phyloP scores from a whole-genome alignment of 2,797 vertebrate species.

The Agapornis canus region DNA sequence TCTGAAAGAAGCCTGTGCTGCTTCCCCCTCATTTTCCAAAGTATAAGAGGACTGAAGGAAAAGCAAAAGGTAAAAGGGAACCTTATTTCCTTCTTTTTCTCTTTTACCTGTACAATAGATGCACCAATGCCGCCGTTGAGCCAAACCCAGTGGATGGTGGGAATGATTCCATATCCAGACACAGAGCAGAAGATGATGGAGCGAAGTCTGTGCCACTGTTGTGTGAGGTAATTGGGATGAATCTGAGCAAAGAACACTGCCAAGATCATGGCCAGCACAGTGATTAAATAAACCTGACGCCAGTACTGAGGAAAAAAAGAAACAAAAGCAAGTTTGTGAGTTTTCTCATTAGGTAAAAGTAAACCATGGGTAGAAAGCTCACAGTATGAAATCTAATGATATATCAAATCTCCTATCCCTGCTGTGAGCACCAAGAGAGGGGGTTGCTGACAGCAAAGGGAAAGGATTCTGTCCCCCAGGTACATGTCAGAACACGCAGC shows the following conservation, averaged over 20 bases:
- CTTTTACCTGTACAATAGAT: conserved; percentile 88
- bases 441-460: neutral
- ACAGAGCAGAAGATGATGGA: conserved; percentile 91
- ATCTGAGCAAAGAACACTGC: conserved; percentile 96
- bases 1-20: neutral
- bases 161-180: conserved; percentile 89
- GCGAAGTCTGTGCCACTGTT: conserved; percentile 91
- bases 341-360: neutral
- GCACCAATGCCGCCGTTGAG: conserved; percentile 88
- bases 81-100: neutral
- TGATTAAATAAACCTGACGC: conserved; percentile 94
- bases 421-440: rapidly evolving
- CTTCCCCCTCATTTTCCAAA: rapidly evolving
- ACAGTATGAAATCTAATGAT: rapidly evolving
- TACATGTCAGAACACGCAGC: neutral
- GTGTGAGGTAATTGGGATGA: conserved; percentile 92
- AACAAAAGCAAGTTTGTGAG: neutral
- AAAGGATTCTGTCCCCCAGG: rapidly evolving
- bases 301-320: conserved; percentile 84
- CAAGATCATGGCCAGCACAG: conserved; percentile 92
- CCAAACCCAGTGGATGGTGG: conserved; percentile 93
- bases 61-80: neutral
- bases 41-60: neutral
- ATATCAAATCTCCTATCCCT: rapidly evolving
- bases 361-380: neutral